Percentiles rank a stretch among this genome's conserved stretches.
phyloP scores from a whole-genome alignment of 1,140 invertebrate genomes.

The Drosophila bocqueti region DNA sequence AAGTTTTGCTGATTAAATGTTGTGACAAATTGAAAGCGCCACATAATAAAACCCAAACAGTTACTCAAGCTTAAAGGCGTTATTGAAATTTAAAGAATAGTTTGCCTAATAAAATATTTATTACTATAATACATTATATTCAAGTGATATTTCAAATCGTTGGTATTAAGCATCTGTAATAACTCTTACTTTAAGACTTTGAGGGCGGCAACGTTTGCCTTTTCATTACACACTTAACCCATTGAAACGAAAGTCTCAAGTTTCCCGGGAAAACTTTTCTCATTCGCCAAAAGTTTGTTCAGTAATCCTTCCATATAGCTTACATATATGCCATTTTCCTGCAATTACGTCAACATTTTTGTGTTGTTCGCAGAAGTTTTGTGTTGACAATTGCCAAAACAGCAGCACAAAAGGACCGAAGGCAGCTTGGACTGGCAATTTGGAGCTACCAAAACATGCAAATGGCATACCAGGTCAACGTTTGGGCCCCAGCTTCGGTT shows the following conservation, averaged over 20 bases:
- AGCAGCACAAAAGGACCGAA: conserved; percentile 36
- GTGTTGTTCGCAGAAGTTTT: conserved; percentile 59
- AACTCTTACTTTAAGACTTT: background rate
- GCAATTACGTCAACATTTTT: conserved; percentile 76
- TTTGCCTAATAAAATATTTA: background rate
- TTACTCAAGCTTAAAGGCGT: background rate
- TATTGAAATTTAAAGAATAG: background rate
- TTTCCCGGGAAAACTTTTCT: conserved; percentile 40
- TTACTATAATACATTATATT: background rate
- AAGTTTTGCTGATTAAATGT: conserved; percentile 80
- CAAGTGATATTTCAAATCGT: background rate
- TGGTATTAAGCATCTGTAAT: background rate
- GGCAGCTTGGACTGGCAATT: conserved; percentile 51
- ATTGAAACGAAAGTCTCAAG: conserved; percentile 29
- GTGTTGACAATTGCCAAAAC: conserved; percentile 77
- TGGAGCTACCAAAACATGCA: conserved; percentile 70
- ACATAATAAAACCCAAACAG: conserved; percentile 3
- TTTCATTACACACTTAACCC: conserved; percentile 20
- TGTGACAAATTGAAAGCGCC: conserved; percentile 73
- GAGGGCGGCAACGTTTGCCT: conserved; percentile 7
- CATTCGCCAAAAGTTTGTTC: conserved; percentile 39
- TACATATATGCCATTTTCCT: conserved; percentile 66
- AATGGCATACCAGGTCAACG: conserved; percentile 81
- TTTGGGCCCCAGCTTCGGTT: conserved; percentile 46
- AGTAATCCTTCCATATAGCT: conserved; percentile 38